Evolutionary conservation across 2,797 vertebrate species (phyloP).

Genomic region (Macropodus opercularis): DNA sequence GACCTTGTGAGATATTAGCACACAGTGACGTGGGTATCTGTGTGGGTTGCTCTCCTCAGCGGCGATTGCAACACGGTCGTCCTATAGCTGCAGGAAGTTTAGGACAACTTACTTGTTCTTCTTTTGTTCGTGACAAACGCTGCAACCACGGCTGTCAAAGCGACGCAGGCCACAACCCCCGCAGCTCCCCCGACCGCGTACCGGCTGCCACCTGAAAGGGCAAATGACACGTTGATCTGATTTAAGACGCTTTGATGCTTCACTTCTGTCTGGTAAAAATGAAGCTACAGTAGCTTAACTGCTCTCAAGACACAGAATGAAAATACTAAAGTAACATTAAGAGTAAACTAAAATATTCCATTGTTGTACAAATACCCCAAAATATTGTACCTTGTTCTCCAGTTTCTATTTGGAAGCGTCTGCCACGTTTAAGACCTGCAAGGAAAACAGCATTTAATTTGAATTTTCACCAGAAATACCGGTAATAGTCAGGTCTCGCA

Average conservation of each 20-base stretch:
- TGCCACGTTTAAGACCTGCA: conserved; percentile 23
- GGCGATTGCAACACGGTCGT: conserved; percentile 2
- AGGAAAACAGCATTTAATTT: background rate
- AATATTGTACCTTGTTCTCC: conserved; percentile 32
- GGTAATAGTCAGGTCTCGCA: conserved; percentile 17
- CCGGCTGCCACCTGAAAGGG: conserved; percentile 9
- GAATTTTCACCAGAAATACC: background rate
- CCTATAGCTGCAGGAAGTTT: conserved; percentile 6
- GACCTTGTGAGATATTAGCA: background rate
- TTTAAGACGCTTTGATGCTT: too few relatives aligned
- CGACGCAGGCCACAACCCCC: conserved; percentile 36
- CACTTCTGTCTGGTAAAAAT: too few relatives aligned
- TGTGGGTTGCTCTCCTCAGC: background rate
- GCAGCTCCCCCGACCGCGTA: background rate
- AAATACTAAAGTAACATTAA: too few relatives aligned
- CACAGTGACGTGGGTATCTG: too few relatives aligned
- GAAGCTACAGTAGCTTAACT: too few relatives aligned
- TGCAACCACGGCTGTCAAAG: conserved; percentile 18
- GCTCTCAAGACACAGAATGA: too few relatives aligned
- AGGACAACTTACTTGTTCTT: conserved; percentile 49
- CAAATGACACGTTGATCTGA: fast-evolving
- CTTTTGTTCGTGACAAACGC: conserved; percentile 41
- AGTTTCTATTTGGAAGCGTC: background rate
- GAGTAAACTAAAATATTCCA: too few relatives aligned
- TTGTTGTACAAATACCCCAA: background rate